Conservation (phyloP, 2,113 vertebrate species). For the Anser cygnoides region DNA sequence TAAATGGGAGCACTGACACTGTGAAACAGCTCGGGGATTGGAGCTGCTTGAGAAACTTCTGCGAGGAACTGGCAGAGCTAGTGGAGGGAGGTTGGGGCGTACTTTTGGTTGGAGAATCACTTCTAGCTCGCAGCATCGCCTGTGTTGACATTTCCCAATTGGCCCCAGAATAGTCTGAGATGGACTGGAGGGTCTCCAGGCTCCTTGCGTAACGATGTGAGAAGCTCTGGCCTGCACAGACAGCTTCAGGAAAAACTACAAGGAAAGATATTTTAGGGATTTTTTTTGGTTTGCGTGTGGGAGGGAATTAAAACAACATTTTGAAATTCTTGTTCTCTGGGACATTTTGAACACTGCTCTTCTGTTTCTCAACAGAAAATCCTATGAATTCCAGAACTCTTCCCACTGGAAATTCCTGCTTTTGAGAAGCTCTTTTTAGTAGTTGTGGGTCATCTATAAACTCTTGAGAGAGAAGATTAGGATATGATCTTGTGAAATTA, state of each 20-base stretch:
- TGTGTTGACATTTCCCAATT: not conserved
- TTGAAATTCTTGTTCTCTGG: slow-evolving; percentile 2
- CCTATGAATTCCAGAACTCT: not conserved
- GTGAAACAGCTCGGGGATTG: not conserved
- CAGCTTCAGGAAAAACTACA: not conserved
- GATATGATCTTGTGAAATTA: not conserved
- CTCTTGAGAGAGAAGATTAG: not conserved
- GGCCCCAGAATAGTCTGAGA: not conserved
- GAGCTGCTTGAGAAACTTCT: not conserved
- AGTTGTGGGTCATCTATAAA: not conserved
- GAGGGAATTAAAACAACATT: slow-evolving; percentile 16
- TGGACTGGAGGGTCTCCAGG: not conserved
- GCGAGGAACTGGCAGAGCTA: not conserved
- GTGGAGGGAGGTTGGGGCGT: not conserved
- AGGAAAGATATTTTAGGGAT: not conserved
- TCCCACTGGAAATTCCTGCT: not conserved
- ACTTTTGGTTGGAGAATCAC: not conserved
- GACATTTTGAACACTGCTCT: not conserved
- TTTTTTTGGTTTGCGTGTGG: not conserved
- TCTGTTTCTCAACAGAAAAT: not conserved
- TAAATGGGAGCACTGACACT: not conserved
- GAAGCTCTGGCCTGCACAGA: not conserved
- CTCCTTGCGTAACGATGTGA: not conserved
- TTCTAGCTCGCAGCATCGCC: not conserved
- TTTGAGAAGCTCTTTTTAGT: not conserved